Evolutionary conservation across 1,140 invertebrate genomes (phyloP), one percentile per base, ranked within the genome.

Genomic region (Drosophila nikananu): DNA sequence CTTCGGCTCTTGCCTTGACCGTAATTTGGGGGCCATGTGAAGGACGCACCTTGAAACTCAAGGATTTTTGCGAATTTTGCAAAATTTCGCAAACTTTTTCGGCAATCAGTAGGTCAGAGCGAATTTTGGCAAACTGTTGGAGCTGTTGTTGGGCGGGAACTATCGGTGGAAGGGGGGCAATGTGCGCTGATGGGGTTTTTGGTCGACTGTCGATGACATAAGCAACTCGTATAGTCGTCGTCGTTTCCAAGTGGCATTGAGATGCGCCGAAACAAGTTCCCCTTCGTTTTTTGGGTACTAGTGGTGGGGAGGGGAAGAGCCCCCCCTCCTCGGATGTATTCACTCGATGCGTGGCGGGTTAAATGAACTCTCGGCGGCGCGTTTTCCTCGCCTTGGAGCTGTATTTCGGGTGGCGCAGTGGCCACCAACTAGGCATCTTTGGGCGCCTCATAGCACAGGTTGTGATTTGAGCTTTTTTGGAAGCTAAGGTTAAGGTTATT

Each of bases 401-500:
- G 39, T 44, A 77, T 67, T 87, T 83, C 61, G 83, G 84, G 77
- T 61, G 83, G 72, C 68, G 55, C 64, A 72, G 25, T 39, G 67
- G 80, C 55, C 77, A 89, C 91, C 78, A 80, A 60, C 84, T 89
- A 76, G 66, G 60, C 55, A 70, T 72, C 79, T 80, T 81, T 92
- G 91, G 58, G 91, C 83, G 83, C 91, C 91, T 83, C 68, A 86
- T 92, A 92, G 86, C 80, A 81, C 87, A 92, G 91, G 91, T 92
- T 92, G 91, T 83, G 83, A 80, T 83, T 91, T 91, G 91, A 92
- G 91, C 91, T 92, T 92, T 92, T 92, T 92, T 92, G 91, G 91
- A 92, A 92, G 91, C 91, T 92, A 92, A 92, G 91, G 91, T 92
- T 92, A 92, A 92, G 91, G 91, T 92, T 92, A 92, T 74, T 83